Base-by-base conservation (phyloP, 1,140 invertebrate species). In the Drosophila kikkawai region DNA sequence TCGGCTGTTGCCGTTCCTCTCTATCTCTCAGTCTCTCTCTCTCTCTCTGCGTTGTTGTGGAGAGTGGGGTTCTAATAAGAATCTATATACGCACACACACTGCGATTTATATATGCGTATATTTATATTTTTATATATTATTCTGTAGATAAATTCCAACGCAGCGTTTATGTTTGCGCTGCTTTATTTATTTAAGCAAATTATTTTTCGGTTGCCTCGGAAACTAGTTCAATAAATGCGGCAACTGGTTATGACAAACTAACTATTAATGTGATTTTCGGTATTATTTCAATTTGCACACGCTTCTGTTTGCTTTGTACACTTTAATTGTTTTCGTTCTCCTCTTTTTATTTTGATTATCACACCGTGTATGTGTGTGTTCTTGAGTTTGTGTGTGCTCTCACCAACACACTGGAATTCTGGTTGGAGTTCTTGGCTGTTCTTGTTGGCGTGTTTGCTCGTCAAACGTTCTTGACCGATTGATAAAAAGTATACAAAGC, bases 181-280 rank as follows among this genome's bases (percentile, higher is more conserved):
- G 84, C 58, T 87, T 83, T 74, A 88, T 88, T 84, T 88, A 84
- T 84, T 87, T 88, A 87, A 80, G 84, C 77, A 87, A 88, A 87
- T 87, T 58, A 67, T 68, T 29, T 59, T 75, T 60, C 58, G 60
- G 59, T 67, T 70, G 47, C 69, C 51, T 70, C 59, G 56, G 53
- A 88, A 87, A 84, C 84, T 88, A 87, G 85, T 90, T 87, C 84
- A 75, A 39, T 85, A 68, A 82, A 74, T 68, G 67, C 60, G 55
- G 68, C 41, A 53, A 64, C 37, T 41, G 57, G 59, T 64, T 81
- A 81, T 70, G 65, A 66, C 48, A 55, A 75, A 36, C 39, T 53
- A 63, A 63, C 61, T 81, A 61, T 57, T 47, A 48, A 41, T 42
- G 44, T 66, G 32, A 32, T 39, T 51, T 57, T 65, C 8, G 15